phyloP scores from a whole-genome alignment of 2,888 invertebrate species.

The Osmoderma eremita region DNA sequence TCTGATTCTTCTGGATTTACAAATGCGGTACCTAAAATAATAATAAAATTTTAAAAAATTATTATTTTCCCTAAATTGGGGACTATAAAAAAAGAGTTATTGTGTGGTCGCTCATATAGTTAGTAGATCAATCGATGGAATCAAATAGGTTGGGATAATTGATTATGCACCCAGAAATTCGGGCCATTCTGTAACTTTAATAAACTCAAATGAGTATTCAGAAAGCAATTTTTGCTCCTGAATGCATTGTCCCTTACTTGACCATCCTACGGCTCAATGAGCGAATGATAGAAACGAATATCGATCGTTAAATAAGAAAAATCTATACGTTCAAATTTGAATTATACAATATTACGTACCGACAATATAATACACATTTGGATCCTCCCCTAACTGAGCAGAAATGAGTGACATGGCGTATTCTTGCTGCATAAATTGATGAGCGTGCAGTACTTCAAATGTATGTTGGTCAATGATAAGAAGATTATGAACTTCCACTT shows the following conservation, averaged over 20 bases:
- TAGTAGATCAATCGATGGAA: too few relatives aligned
- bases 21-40: constrained; percentile 74
- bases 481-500: constrained; percentile 87
- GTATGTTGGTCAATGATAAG: constrained; percentile 96
- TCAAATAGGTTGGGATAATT: too few relatives aligned
- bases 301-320: background rate
- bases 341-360: constrained; percentile 65
- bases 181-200: too few relatives aligned
- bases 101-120: too few relatives aligned
- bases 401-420: constrained; percentile 89
- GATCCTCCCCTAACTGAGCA: constrained; percentile 90
- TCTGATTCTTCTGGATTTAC: constrained; percentile 97
- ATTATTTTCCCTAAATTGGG: too few relatives aligned
- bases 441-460: constrained; percentile 95
- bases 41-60: constrained; percentile 7
- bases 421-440: constrained; percentile 91
- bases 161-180: too few relatives aligned
- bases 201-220: too few relatives aligned
- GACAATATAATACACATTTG: constrained; percentile 90
- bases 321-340: background rate
- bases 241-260: too few relatives aligned
- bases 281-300: background rate
- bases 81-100: too few relatives aligned
- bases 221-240: too few relatives aligned
- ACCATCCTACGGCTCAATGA: too few relatives aligned